Conservation (phyloP, 2,888 invertebrate genomes). For the Desoria tigrina region DNA sequence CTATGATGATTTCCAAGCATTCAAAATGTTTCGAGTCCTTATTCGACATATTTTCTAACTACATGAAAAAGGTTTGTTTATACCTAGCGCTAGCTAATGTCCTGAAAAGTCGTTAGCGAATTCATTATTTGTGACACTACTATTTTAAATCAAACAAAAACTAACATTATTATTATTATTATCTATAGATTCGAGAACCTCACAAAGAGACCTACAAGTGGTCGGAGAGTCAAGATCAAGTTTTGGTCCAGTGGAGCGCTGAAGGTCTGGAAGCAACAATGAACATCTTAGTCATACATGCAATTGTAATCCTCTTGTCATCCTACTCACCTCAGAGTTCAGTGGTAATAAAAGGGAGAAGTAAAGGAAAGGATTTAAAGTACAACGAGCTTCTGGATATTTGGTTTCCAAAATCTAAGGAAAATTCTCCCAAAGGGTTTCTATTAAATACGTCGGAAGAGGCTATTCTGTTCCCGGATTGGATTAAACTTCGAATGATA, state of each 20-base stretch:
- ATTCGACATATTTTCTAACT: conserved; percentile 68
- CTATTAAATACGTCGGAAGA: conserved; percentile 78
- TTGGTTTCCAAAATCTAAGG: conserved; percentile 78
- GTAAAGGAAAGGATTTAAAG: conserved; percentile 29
- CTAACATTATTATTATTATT: conserved; percentile 53
- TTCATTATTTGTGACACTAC: neutral
- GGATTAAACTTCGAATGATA: conserved; percentile 83
- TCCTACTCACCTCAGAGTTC: conserved; percentile 55
- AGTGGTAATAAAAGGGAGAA: conserved; percentile 9
- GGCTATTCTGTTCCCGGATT: conserved; percentile 82
- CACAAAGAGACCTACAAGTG: conserved; percentile 65
- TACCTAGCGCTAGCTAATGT: neutral
- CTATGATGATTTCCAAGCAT: conserved; percentile 71
- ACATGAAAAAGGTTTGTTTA: conserved; percentile 67
- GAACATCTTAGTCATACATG: conserved; percentile 78
- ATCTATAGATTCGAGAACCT: conserved; percentile 66
- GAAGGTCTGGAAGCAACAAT: conserved; percentile 71
- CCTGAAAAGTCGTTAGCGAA: neutral
- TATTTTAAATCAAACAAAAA: neutral
- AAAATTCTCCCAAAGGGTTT: conserved; percentile 72
- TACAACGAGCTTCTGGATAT: conserved; percentile 69
- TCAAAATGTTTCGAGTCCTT: conserved; percentile 50
- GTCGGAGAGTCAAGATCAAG: conserved; percentile 73
- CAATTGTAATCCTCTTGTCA: conserved; percentile 77
- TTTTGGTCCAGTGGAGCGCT: conserved; percentile 73